Evolutionary conservation across 2,888 invertebrate species (phyloP).

Genomic region (Polylopha cassiicola): DNA sequence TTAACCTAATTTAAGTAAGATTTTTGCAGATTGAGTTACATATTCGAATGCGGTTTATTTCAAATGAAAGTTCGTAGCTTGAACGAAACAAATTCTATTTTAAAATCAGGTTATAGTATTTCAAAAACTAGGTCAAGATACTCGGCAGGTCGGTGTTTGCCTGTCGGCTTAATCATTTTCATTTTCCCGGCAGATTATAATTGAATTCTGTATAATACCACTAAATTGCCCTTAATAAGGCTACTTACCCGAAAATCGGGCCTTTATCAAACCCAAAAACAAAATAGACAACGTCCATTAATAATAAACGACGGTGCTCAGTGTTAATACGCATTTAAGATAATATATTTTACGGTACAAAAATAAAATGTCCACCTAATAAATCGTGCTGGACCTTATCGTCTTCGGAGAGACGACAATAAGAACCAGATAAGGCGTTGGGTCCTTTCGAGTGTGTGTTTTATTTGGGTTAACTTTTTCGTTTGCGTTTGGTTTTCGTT

Average conservation of each 20-base stretch:
- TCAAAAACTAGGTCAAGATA: too few species aligned
- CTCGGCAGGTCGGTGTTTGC: too few species aligned
- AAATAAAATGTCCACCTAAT: constrained; percentile 72
- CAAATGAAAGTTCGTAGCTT: not conserved
- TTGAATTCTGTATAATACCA: not conserved
- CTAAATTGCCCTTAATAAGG: not conserved
- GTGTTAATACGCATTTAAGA: constrained; percentile 75
- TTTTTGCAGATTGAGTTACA: not conserved
- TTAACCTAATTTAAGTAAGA: constrained; percentile 2
- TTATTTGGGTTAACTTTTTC: constrained; percentile 37
- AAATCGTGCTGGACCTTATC: constrained; percentile 70
- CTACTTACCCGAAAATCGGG: constrained; percentile 8
- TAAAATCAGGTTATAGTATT: too few species aligned
- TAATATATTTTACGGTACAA: constrained; percentile 71
- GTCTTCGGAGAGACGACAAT: constrained; percentile 63
- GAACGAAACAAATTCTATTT: too few species aligned
- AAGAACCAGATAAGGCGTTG: constrained; percentile 63
- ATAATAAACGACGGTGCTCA: constrained; percentile 64
- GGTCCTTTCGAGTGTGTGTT: constrained; percentile 42
- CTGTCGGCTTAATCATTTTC: too few species aligned
- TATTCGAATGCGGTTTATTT: not conserved
- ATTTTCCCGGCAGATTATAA: too few species aligned
- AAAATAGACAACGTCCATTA: constrained; percentile 43
- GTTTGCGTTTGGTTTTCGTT: constrained; percentile 44
- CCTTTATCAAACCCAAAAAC: constrained; percentile 18